Evolutionary conservation across 35 echinoderm and acorn worm genomes (phyloP).

Genomic region (Strongylocentrotus purpuratus): DNA sequence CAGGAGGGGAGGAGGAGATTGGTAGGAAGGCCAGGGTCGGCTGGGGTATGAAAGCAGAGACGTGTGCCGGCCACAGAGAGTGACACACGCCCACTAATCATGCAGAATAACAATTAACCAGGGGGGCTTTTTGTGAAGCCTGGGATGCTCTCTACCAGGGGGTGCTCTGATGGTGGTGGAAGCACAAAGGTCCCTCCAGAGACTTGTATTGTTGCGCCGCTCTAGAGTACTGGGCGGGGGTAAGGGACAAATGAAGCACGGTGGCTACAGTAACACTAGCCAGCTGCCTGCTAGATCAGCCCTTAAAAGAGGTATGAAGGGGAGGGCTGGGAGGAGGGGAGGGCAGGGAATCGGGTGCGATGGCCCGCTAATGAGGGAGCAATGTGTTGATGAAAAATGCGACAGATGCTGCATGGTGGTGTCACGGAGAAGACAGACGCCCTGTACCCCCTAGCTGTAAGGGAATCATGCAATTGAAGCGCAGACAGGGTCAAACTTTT

Average conservation of each 20-base stretch:
- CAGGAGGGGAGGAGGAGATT: constrained; percentile 7
- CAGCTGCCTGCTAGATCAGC: constrained; percentile 21
- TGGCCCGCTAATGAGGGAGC: constrained; percentile 19
- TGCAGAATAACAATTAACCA: constrained; percentile 44
- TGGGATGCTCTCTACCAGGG: neutral
- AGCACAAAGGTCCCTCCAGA: constrained; percentile 29
- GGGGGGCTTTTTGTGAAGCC: neutral
- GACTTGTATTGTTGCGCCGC: neutral
- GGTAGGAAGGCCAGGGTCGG: constrained; percentile 14
- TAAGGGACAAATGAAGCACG: constrained; percentile 5
- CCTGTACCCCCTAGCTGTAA: constrained; percentile 24
- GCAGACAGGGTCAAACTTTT: neutral
- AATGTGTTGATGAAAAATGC: constrained; percentile 24
- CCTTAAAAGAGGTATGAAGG: neutral
- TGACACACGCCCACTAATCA: constrained; percentile 45
- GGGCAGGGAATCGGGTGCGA: neutral
- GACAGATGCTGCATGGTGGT: constrained; percentile 26
- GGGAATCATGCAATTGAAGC: neutral
- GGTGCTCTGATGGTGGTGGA: neutral
- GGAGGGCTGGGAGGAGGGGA: neutral
- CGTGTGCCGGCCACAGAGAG: constrained; percentile 24
- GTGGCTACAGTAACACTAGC: constrained; percentile 36
- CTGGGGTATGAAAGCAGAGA: constrained; percentile 14
- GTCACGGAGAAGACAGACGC: constrained; percentile 32
- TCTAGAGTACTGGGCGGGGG: neutral